phyloP scores from a whole-genome alignment of 1,140 invertebrate genomes.

The Augochlora pura region DNA sequence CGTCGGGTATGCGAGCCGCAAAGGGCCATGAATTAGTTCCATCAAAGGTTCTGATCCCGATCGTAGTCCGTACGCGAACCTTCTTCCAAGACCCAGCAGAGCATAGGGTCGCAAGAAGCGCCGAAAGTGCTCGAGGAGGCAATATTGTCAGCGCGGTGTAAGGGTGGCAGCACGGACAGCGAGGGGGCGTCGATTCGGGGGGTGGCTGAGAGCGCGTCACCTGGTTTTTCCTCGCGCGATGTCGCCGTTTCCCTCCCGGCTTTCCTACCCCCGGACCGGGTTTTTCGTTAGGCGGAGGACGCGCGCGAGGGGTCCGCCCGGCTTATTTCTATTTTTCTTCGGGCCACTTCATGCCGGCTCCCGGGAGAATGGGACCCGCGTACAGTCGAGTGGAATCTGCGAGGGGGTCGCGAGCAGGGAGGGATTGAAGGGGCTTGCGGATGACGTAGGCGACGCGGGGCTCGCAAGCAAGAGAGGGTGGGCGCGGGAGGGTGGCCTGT shows the following conservation, averaged over 20 bases:
- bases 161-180: neutral
- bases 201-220: slow-evolving; percentile 63
- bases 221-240: slow-evolving; percentile 68
- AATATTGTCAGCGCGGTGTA: slow-evolving; percentile 1
- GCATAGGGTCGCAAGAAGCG: neutral
- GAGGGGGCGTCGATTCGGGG: slow-evolving; percentile 34
- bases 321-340: slow-evolving; percentile 74
- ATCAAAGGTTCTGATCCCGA: too few species aligned
- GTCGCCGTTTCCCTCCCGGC: slow-evolving; percentile 39
- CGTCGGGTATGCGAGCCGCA: too few species aligned
- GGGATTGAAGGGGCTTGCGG: slow-evolving; percentile 62
- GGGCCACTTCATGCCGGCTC: slow-evolving; percentile 64
- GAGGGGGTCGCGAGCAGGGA: slow-evolving; percentile 42
- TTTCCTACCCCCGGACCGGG: neutral
- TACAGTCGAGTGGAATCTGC: slow-evolving; percentile 69
- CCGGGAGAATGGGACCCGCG: slow-evolving; percentile 43
- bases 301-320: slow-evolving; percentile 1
- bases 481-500: slow-evolving; percentile 57
- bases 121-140: neutral
- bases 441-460: slow-evolving; percentile 57
- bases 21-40: too few species aligned
- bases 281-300: slow-evolving; percentile 56
- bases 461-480: slow-evolving; percentile 27
- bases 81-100: too few species aligned
- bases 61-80: too few species aligned